A percentile compares a stretch with the other conserved stretches of the same genome.
Evolutionary conservation across 2,888 invertebrate genomes (phyloP).

Genomic region (Dermolepida albohirtum): DNA sequence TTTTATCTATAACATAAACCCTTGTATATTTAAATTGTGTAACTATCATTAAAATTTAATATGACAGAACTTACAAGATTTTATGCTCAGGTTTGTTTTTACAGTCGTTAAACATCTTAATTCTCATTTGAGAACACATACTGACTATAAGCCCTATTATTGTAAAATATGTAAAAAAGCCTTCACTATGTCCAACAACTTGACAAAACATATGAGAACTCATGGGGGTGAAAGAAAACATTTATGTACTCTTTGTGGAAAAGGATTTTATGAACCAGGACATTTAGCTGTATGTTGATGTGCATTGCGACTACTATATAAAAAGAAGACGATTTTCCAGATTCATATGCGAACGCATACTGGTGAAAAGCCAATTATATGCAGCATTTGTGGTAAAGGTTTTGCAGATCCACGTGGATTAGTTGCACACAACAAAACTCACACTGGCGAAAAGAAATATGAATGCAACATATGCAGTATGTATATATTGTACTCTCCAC

Average conservation of each 20-base stretch:
- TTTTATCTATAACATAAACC: no score
- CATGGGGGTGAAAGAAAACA: constrained; percentile 59
- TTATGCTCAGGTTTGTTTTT: constrained; percentile 40
- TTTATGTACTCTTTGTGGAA: constrained; percentile 60
- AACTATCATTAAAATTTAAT: not conserved
- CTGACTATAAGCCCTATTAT: constrained; percentile 57
- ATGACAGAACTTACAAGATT: not conserved
- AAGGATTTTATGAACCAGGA: constrained; percentile 59
- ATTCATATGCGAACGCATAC: constrained; percentile 60
- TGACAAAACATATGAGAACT: constrained; percentile 58
- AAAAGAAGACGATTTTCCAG: constrained; percentile 49
- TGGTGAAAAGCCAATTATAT: constrained; percentile 59
- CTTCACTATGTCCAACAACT: constrained; percentile 54
- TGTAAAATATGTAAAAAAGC: constrained; percentile 58
- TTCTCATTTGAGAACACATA: constrained; percentile 54
- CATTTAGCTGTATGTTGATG: constrained; percentile 56
- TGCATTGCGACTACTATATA: constrained; percentile 4
- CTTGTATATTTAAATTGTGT: no score
- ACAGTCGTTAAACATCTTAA: constrained; percentile 57
- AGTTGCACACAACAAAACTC: constrained; percentile 59
- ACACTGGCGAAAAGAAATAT: constrained; percentile 61
- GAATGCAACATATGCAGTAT: constrained; percentile 60
- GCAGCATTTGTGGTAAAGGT: constrained; percentile 60
- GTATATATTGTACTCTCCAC: constrained; percentile 24
- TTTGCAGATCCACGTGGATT: constrained; percentile 59